These are phyloP conservation scores for Cyanoliseus patagonus DNA, from an alignment of 2,113 vertebrate species.

Conservation along the genomic window DNA sequence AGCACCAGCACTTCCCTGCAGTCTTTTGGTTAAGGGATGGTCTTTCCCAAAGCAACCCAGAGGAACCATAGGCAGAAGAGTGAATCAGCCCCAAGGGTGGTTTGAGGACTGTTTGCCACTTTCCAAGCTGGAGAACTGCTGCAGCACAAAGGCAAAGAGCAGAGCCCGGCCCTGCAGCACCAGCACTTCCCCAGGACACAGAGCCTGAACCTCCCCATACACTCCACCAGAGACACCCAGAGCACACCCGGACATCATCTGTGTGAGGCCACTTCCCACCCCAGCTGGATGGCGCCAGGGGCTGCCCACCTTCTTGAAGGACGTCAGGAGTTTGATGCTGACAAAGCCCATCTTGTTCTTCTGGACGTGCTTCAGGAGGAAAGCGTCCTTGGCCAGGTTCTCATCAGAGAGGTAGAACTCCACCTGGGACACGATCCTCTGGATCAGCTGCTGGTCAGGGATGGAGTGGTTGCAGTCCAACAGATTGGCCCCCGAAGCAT, in stretches of 20 bases:
- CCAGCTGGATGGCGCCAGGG: fast-evolving
- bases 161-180: not conserved
- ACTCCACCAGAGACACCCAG: fast-evolving
- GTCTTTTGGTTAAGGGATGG: fast-evolving
- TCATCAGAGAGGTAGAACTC: conserved; percentile 78
- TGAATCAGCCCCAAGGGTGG: not conserved
- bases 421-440: conserved; percentile 73
- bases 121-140: not conserved
- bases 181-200: fast-evolving
- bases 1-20: not conserved
- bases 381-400: conserved; percentile 75
- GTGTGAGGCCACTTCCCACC: fast-evolving
- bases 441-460: conserved; percentile 45
- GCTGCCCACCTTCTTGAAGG: conserved; percentile 78
- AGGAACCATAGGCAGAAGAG: fast-evolving
- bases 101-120: fast-evolving
- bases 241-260: too few relatives aligned
- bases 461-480: not conserved
- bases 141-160: not conserved
- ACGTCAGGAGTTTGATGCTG: conserved; percentile 80
- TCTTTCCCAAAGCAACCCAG: fast-evolving
- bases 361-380: conserved; percentile 79
- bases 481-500: conserved; percentile 20
- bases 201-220: not conserved
- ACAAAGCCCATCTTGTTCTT: conserved; percentile 81